Percentiles rank a stretch among this genome's conserved stretches.
Conservation (phyloP, 2,797 vertebrate genomes). For the Bovichtus diacanthus region DNA sequence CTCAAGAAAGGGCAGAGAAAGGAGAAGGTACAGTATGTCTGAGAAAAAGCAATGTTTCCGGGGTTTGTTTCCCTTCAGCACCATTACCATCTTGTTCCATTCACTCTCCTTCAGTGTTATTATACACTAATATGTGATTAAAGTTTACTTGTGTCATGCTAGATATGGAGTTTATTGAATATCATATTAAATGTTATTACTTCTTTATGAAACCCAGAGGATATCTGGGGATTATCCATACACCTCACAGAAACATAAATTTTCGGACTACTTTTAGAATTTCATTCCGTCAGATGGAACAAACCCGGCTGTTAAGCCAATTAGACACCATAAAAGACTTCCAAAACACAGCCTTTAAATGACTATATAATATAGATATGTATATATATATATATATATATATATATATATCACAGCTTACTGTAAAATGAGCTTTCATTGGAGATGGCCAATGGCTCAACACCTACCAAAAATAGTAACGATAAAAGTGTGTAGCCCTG, state of each 20-base stretch:
- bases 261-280: conserved; percentile 5
- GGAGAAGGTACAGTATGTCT: background rate
- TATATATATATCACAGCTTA: background rate
- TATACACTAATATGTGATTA: conserved; percentile 4
- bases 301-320: background rate
- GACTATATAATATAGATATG: no score
- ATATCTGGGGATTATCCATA: conserved; percentile 9
- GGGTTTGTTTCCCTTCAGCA: background rate
- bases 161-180: background rate
- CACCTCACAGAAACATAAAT: background rate
- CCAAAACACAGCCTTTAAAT: background rate
- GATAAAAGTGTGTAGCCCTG: background rate
- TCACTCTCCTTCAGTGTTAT: background rate
- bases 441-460: background rate
- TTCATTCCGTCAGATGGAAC: background rate
- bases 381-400: no score
- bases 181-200: background rate
- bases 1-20: background rate
- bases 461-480: background rate
- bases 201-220: conserved; percentile 2
- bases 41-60: background rate
- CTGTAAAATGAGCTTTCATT: conserved; percentile 7
- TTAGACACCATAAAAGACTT: conserved; percentile 1
- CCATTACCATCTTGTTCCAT: background rate
- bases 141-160: background rate